These are phyloP conservation scores for Zootermopsis nevadensis DNA, from an alignment of 2,888 invertebrate genomes.

Conservation along the genomic window DNA sequence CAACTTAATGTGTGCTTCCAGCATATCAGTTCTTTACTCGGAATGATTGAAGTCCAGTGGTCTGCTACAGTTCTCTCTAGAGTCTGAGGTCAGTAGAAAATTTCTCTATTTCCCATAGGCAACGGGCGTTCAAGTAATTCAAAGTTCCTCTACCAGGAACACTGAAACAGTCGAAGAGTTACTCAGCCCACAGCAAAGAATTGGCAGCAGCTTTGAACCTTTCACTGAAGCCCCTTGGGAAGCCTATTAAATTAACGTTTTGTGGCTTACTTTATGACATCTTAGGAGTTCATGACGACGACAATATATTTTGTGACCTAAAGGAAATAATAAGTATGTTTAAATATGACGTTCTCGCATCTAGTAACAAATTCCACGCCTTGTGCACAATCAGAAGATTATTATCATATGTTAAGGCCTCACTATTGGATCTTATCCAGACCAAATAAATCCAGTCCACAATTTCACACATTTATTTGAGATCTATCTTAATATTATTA, in stretches of 20 bases:
- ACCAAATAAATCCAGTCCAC: no score
- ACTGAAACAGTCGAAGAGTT: background rate
- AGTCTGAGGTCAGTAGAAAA: slow-evolving; percentile 6
- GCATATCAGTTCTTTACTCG: background rate
- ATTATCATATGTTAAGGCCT: no score
- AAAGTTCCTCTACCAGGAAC: background rate
- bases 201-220: background rate
- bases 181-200: background rate
- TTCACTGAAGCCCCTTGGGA: background rate
- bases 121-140: background rate
- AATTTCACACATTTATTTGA: no score
- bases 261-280: no score
- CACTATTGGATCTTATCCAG: no score
- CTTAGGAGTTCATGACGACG: no score
- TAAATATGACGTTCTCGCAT: no score
- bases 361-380: no score
- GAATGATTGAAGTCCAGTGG: background rate
- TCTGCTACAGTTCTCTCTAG: background rate
- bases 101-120: background rate
- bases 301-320: no score
- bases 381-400: no score
- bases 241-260: background rate
- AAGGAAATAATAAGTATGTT: no score
- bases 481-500: no score
- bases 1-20: background rate